Evolutionary conservation across 2,113 vertebrate species (phyloP), one percentile per base, ranked within the genome.

Genomic region (Rhombomys opimus): DNA sequence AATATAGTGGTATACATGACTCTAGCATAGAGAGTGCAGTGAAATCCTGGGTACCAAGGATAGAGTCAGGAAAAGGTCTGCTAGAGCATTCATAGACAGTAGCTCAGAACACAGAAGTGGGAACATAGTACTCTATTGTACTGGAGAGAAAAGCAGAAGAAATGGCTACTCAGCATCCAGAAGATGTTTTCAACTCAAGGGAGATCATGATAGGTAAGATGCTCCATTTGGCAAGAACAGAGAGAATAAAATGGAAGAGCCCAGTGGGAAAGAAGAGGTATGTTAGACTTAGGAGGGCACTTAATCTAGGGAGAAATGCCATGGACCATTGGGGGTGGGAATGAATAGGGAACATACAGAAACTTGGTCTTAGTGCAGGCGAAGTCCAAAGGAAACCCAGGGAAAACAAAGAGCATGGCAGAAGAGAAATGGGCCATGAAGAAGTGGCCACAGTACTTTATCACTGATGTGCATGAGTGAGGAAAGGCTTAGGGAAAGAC

Each of bases 141-240:
- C 22, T 0, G 2, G 8, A 82, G 61, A 30, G 18, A 68, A 65
- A 18, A 87, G 35, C 65, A 67, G 75, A 14, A 80, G n/a, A 82
- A 25, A 63, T 1, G 11, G 2, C 1, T 30, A 68, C 2, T n/a
- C 5, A 1, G 17, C 27, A 7, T 14, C 67, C 32, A 18, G 68
- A 18, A 63, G 8, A 38, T 10, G 61, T 50, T 22, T 73, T 25
- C n/a, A 73, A 18, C 17, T 0, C 0, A 25, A 9, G 3, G 78
- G 46, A 61, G n/a, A 15, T 8, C 6, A 8, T 50, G 41, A 70
- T 0, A 23, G 23, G 11, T 11, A 46, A 54, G 8, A 4, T 1
- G 12, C 27, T 38, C 5, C 41, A 22, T 0, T 1, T 30, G 73
- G 27, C 72, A 20, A 20, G 70, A 54, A 32, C 5, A 61, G 32